Evolutionary conservation across 2,888 invertebrate species (phyloP).

Genomic region (Scrobipalpa costella): DNA sequence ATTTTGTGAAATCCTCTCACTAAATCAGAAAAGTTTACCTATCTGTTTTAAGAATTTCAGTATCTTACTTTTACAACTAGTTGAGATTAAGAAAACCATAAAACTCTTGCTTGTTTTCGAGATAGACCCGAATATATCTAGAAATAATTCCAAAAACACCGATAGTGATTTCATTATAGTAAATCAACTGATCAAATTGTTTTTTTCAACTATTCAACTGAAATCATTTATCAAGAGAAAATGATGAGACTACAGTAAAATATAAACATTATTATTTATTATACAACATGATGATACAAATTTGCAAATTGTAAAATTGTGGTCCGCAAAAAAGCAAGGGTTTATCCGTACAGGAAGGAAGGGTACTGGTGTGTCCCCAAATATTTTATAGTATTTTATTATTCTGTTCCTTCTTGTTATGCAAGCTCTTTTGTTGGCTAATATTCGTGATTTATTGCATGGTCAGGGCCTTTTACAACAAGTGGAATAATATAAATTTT

Average conservation of each 20-base stretch:
- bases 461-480: neutral
- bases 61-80: too few species aligned
- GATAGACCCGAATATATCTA: too few species aligned
- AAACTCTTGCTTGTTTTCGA: too few species aligned
- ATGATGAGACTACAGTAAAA: neutral
- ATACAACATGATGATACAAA: conserved; percentile 6
- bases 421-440: conserved; percentile 36
- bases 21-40: too few species aligned
- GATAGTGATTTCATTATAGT: too few species aligned
- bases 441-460: conserved; percentile 36
- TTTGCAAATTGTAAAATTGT: conserved; percentile 16
- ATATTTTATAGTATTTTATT: conserved; percentile 42
- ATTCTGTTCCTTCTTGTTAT: conserved; percentile 37
- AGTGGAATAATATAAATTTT: neutral
- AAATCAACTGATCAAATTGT: too few species aligned
- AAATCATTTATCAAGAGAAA: neutral
- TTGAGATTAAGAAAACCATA: too few species aligned
- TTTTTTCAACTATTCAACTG: too few species aligned
- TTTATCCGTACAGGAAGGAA: conserved; percentile 35
- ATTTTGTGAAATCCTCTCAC: too few species aligned
- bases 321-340: conserved; percentile 12
- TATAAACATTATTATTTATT: neutral
- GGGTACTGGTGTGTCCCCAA: conserved; percentile 35
- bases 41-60: too few species aligned
- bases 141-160: too few species aligned